Conservation (phyloP, 2,797 vertebrate species). For the Danio kyathit region DNA sequence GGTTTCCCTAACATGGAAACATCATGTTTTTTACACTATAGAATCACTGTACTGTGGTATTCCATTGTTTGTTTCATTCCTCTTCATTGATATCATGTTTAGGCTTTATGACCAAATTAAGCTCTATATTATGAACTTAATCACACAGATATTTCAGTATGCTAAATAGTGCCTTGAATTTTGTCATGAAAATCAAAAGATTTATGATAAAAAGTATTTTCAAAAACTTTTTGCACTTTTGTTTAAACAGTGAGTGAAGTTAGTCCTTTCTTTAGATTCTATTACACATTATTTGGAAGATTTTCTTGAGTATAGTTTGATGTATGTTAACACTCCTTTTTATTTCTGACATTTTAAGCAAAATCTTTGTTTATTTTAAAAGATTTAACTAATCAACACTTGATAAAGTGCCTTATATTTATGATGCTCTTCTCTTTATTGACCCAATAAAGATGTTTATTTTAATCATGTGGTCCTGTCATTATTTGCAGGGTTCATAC, state of each 20-base stretch:
- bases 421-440: not conserved
- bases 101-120: not conserved
- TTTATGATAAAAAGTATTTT: not conserved
- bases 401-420: slow-evolving; percentile 12
- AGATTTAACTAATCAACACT: slow-evolving; percentile 10
- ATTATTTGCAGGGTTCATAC: too few species aligned
- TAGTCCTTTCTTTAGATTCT: not conserved
- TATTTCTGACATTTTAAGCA: not conserved
- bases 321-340: not conserved
- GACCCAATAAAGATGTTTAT: slow-evolving; percentile 6
- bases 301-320: not conserved
- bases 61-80: not conserved
- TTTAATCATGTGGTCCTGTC: not conserved
- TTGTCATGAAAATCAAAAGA: not conserved
- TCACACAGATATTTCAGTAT: not conserved
- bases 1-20: not conserved
- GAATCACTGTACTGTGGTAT: not conserved
- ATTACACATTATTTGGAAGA: not conserved
- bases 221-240: slow-evolving; percentile 7
- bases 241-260: not conserved
- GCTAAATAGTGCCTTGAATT: slow-evolving; percentile 16
- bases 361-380: slow-evolving; percentile 5
- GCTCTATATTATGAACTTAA: not conserved
- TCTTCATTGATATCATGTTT: slow-evolving; percentile 4
- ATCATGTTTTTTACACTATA: not conserved